A percentile compares a stretch with the other conserved stretches of the same genome.
These are phyloP conservation scores for Caenorhabditis japonica DNA, from an alignment of 2,888 invertebrate genomes.

Conservation along the genomic window DNA sequence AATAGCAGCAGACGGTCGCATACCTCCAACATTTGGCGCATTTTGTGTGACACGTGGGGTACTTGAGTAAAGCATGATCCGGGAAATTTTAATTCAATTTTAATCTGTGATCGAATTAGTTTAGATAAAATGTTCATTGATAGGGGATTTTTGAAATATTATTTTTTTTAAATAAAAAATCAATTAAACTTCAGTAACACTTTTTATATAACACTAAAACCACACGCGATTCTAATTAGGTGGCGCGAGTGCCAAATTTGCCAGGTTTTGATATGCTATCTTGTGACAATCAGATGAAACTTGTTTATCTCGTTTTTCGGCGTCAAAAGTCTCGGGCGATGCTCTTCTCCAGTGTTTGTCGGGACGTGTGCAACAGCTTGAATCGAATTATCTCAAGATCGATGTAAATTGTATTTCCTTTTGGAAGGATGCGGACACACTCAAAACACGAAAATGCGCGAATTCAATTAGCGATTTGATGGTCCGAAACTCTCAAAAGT, in stretches of 20 bases:
- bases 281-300: too few species aligned
- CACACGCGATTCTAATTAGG: too few species aligned
- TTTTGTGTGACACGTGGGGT: slow-evolving; percentile 30
- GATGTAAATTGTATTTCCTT: slow-evolving; percentile 58
- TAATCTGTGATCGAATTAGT: too few species aligned
- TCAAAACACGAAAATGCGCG: slow-evolving; percentile 54
- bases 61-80: background rate
- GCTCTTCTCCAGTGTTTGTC: slow-evolving; percentile 53
- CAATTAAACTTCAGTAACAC: too few species aligned
- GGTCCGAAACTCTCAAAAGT: slow-evolving; percentile 39
- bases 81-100: background rate
- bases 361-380: slow-evolving; percentile 54
- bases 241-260: too few species aligned
- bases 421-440: slow-evolving; percentile 42
- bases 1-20: slow-evolving; percentile 33
- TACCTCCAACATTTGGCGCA: slow-evolving; percentile 55
- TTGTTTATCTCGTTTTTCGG: too few species aligned
- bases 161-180: too few species aligned
- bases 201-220: too few species aligned
- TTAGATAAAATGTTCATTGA: too few species aligned
- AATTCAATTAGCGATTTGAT: slow-evolving; percentile 51
- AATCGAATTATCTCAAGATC: slow-evolving; percentile 57
- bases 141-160: too few species aligned
- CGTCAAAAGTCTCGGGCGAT: slow-evolving; percentile 24
- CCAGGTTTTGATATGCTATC: too few species aligned